phyloP scores from a whole-genome alignment of 2,888 invertebrate species.

The Scelioninae gen. 1 region DNA sequence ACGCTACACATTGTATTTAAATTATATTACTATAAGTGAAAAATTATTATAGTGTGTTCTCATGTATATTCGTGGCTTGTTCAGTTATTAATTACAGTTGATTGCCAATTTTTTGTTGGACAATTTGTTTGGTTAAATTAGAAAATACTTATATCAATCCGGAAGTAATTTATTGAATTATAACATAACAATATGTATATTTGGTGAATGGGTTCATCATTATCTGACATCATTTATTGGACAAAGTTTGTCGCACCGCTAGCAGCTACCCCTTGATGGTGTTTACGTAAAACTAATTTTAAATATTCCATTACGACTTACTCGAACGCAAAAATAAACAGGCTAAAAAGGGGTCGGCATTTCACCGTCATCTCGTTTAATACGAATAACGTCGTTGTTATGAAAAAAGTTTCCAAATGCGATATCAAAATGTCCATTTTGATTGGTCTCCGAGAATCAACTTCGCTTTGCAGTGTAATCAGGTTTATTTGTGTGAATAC shows the following conservation, averaged over 20 bases:
- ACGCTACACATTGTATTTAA: too few species aligned
- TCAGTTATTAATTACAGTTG: too few species aligned
- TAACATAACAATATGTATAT: too few species aligned
- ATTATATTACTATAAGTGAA: too few species aligned
- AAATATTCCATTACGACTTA: constrained; percentile 57
- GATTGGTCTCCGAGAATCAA: constrained; percentile 27
- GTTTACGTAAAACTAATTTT: constrained; percentile 35
- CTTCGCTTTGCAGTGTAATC: constrained; percentile 3
- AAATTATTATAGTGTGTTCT: too few species aligned
- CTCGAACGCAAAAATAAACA: constrained; percentile 49
- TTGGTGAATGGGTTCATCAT: background rate
- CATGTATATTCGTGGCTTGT: too few species aligned
- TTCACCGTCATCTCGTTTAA: constrained; percentile 37
- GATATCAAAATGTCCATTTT: constrained; percentile 35
- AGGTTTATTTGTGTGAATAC: constrained; percentile 10
- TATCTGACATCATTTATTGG: constrained; percentile 10
- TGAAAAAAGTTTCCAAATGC: constrained; percentile 32
- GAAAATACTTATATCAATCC: too few species aligned
- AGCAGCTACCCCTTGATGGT: background rate
- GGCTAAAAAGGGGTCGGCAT: constrained; percentile 13
- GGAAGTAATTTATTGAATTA: too few species aligned
- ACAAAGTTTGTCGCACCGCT: constrained; percentile 13
- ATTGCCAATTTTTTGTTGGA: too few species aligned
- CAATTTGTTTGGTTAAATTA: too few species aligned
- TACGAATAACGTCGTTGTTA: constrained; percentile 39